Evolutionary conservation across 2,113 vertebrate species (phyloP).

Genomic region (crab-eating macaque (Macaca fascicularis)): T2T-MFA8v1.1 NC_088391.1:83033501-83034000

Average conservation of each 20-base stretch:
- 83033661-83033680: not conserved
- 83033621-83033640: not conserved
- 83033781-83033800: not conserved
- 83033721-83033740: not conserved
- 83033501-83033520: not conserved
- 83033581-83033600: not conserved
- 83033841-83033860: not conserved
- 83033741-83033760: not conserved
- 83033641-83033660: not conserved
- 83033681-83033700: not conserved
- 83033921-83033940: not conserved
- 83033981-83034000: not conserved
- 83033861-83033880: not conserved
- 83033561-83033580: not conserved
- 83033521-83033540: not conserved
- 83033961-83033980: not conserved
- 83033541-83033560: not conserved
- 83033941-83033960: not conserved
- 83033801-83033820: not conserved
- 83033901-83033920: not conserved
- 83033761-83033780: not conserved
- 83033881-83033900: not conserved
- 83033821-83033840: not conserved
- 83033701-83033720: not conserved
- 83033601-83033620: not conserved